Percentiles rank a stretch among this genome's conserved stretches.
phyloP scores from a whole-genome alignment of 2,888 invertebrate genomes.

The Oxyteleia sp. region DNA sequence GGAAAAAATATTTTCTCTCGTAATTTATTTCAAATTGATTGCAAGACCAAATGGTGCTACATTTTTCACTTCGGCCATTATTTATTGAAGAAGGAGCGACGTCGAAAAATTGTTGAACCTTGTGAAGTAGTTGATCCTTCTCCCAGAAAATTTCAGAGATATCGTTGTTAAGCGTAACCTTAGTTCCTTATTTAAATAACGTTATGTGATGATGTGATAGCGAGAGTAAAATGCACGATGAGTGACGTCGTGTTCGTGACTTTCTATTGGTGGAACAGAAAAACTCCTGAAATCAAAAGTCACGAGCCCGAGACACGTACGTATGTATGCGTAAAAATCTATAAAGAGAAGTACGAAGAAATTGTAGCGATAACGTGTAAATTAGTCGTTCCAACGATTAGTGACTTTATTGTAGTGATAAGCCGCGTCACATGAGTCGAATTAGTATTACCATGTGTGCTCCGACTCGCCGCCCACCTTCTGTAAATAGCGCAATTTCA shows the following conservation, averaged over 20 bases:
- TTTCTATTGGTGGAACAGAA: background rate
- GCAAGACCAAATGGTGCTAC: constrained; percentile 18
- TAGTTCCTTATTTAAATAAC: constrained; percentile 61
- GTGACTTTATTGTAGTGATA: constrained; percentile 54
- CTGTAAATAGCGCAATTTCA: constrained; percentile 40
- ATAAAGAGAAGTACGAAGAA: constrained; percentile 29
- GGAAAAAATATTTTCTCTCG: too few relatives aligned
- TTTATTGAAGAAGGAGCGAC: constrained; percentile 29
- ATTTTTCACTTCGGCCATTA: constrained; percentile 28
- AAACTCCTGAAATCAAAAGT: background rate
- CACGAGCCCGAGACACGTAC: background rate
- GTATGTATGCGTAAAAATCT: constrained; percentile 25
- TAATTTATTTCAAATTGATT: background rate
- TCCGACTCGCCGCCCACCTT: constrained; percentile 39
- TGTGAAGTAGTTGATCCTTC: constrained; percentile 15
- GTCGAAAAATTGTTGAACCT: constrained; percentile 26
- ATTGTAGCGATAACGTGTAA: constrained; percentile 56
- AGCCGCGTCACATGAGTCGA: constrained; percentile 26
- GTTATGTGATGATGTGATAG: constrained; percentile 55
- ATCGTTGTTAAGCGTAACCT: constrained; percentile 59
- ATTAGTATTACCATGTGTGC: constrained; percentile 19
- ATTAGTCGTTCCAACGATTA: constrained; percentile 49
- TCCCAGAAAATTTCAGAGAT: constrained; percentile 36
- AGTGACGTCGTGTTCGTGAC: constrained; percentile 12
- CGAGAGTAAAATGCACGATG: constrained; percentile 29